These are phyloP conservation scores for Myiagra hebetior DNA, from an alignment of 2,113 vertebrate genomes.

Conservation along the genomic window DNA sequence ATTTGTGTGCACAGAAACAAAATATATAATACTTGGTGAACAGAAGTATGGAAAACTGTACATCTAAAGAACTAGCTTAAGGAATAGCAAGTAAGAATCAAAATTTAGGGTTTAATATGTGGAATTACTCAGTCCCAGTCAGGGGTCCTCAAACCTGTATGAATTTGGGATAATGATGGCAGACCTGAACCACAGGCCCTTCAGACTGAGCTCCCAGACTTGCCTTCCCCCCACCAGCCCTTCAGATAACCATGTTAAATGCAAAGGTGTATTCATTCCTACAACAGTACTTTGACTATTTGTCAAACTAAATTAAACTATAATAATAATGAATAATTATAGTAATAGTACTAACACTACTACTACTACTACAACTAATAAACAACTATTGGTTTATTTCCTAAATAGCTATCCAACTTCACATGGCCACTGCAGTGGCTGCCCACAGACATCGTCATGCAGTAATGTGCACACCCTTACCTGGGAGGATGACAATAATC, in stretches of 20 bases:
- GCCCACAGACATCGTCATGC: neutral
- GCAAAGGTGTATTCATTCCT: neutral
- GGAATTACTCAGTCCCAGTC: neutral
- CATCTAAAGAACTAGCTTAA: neutral
- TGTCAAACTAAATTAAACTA: neutral
- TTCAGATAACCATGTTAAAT: neutral
- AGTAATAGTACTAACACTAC: fast-evolving
- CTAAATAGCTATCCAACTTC: neutral
- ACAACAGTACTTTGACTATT: neutral
- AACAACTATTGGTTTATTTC: neutral
- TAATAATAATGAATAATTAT: neutral
- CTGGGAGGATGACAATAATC: neutral
- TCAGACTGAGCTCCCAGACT: neutral
- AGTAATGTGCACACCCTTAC: neutral
- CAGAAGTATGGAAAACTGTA: neutral
- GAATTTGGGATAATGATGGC: neutral
- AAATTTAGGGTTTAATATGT: neutral
- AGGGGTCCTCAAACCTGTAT: neutral
- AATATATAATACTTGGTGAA: neutral
- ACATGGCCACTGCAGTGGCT: neutral
- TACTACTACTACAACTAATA: neutral
- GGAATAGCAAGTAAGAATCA: neutral
- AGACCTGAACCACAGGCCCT: neutral
- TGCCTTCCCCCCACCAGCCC: neutral
- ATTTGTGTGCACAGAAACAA: neutral